Base-by-base conservation (phyloP, 2,113 vertebrate species). In the Apaloderma vittatum region DNA sequence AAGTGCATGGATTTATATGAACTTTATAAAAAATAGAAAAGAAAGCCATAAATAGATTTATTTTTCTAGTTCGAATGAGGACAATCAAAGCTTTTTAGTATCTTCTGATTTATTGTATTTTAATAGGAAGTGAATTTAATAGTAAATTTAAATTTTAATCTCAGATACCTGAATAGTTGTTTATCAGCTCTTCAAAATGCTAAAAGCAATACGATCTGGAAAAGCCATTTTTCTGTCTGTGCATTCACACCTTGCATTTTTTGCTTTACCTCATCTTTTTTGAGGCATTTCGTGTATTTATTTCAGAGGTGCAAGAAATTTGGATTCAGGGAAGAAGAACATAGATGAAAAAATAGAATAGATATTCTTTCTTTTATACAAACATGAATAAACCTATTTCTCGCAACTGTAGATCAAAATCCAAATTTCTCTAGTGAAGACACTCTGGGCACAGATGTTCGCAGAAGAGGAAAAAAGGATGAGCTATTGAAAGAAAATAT, bases 21-120 rank as follows among this genome's bases (percentile, higher is more conserved):
- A 98, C 96, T 98, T 98, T 45, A 71, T 83, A 89, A 95, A 97
- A 96, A 97, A 84, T 73, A 59, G 74, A 94, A 97, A 97, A 97
- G 71, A 89, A 93, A 97, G 63, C 79, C 86, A 95, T 74, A 79
- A 91, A 96, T 87, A 97, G 93, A 82, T 97, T 96, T 97, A 88
- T 97, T 98, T 97, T 97, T 89, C 85, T 52, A 61, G 67, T 93
- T 93, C 98, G 92, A 97, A 93, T 97, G 79, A 97, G 94, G 90
- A 97, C 92, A 95, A 94, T 97, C 97, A 94, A 72, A 93, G 90
- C 83, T 94, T 97, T 96, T 97, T 94, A 96, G 83, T 89, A 65
- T 96, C 84, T 95, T 96, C 90, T 95, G 93, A 93, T 98, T 97
- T 96, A 84, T 70, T 87, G 52, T 94, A 59, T 76, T 96, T 96